These are phyloP conservation scores for Limenitis camilla DNA, from an alignment of 2,888 invertebrate species.

Conservation along the genomic window DNA sequence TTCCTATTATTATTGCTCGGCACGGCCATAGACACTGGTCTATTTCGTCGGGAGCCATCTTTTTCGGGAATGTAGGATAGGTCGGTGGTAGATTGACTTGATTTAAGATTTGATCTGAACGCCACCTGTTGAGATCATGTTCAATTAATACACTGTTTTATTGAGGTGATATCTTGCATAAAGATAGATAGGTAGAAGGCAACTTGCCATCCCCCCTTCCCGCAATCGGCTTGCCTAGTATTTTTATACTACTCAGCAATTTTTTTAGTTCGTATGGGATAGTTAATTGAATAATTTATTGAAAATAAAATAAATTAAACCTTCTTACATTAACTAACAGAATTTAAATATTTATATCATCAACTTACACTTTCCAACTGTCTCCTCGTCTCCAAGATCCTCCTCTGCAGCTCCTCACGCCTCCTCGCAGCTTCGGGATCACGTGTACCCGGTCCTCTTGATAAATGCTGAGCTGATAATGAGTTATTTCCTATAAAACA, in stretches of 20 bases:
- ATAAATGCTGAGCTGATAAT: constrained; percentile 76
- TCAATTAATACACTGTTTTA: too few species aligned
- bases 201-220: too few species aligned
- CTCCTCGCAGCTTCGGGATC: constrained; percentile 79
- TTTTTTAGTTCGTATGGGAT: too few species aligned
- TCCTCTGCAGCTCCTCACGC: constrained; percentile 85
- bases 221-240: too few species aligned
- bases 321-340: too few species aligned
- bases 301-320: too few species aligned
- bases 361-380: constrained; percentile 89
- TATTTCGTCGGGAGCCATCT: constrained; percentile 54
- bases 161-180: neutral
- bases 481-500: constrained; percentile 53
- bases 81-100: constrained; percentile 91
- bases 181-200: neutral
- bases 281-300: too few species aligned
- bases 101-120: constrained; percentile 81
- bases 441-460: constrained; percentile 67
- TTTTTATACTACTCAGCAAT: too few species aligned
- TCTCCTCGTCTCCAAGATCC: constrained; percentile 85
- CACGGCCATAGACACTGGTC: constrained; percentile 64
- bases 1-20: constrained; percentile 50
- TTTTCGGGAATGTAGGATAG: constrained; percentile 80
- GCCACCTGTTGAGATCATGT: constrained; percentile 42
- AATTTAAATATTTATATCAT: too few species aligned